Evolutionary conservation across 1,140 invertebrate genomes (phyloP).

Genomic region (Aethina tumida): DNA sequence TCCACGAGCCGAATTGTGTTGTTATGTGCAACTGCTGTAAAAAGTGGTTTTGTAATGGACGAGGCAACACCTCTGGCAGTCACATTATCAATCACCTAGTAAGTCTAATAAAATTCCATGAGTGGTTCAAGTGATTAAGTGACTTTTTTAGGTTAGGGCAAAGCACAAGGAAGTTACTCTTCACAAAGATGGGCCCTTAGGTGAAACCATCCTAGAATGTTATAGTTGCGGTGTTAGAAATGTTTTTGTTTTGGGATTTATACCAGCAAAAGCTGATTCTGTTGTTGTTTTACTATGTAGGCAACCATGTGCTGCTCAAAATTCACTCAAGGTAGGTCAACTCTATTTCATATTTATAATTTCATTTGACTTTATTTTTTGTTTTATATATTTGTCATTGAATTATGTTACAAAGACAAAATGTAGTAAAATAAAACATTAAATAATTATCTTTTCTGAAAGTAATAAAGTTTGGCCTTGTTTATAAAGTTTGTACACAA

Average conservation of each 20-base stretch:
- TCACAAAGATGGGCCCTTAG: constrained; percentile 93
- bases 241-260: constrained; percentile 97
- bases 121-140: constrained; percentile 2
- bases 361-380: constrained; percentile 1
- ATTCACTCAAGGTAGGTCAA: constrained; percentile 45
- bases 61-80: constrained; percentile 95
- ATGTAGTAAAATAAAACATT: too few species aligned
- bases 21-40: constrained; percentile 98
- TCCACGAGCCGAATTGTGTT: constrained; percentile 95
- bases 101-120: constrained; percentile 8
- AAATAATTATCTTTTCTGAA: too few species aligned
- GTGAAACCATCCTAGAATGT: constrained; percentile 96
- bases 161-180: constrained; percentile 98
- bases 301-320: constrained; percentile 94
- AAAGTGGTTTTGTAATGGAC: constrained; percentile 99
- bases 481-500: too few species aligned
- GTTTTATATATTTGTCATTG: neutral
- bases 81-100: constrained; percentile 98
- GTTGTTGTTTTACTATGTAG: constrained; percentile 97
- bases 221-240: constrained; percentile 97
- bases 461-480: too few species aligned
- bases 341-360: neutral
- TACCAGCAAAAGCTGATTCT: constrained; percentile 97
- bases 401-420: too few species aligned
- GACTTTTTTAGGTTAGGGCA: constrained; percentile 60